Conservation (phyloP, 2,797 vertebrate genomes). For the Poecilia wingei region DNA sequence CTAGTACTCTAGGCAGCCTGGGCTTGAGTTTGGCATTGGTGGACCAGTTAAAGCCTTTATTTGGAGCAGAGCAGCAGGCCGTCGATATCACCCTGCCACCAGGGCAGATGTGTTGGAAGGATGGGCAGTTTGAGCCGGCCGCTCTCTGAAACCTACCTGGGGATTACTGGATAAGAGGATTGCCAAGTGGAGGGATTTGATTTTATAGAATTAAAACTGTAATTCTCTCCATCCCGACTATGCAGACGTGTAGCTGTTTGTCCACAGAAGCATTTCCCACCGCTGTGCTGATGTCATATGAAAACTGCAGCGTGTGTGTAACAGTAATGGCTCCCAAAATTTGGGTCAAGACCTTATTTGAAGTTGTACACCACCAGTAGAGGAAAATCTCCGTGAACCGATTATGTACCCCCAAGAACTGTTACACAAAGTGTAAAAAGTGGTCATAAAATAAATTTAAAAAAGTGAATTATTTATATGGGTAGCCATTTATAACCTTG, state of each 20-base stretch:
- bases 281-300: conserved; percentile 3
- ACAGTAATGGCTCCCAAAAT: neutral
- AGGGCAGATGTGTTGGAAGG: conserved; percentile 66
- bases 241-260: conserved; percentile 36
- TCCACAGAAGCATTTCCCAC: conserved; percentile 27
- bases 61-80: conserved; percentile 34
- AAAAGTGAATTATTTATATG: neutral
- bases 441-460: neutral
- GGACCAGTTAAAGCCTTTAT: conserved; percentile 23
- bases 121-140: conserved; percentile 58
- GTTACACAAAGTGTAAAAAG: neutral
- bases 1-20: neutral
- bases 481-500: neutral
- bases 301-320: neutral
- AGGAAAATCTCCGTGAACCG: neutral
- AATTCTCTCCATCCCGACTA: conserved; percentile 61
- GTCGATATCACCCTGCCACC: conserved; percentile 39
- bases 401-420: neutral
- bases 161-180: conserved; percentile 79
- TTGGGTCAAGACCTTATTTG: neutral
- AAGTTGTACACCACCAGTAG: neutral
- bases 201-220: conserved; percentile 79
- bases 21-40: conserved; percentile 15
- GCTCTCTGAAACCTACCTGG: conserved; percentile 76
- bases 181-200: conserved; percentile 74